Base-by-base conservation (phyloP, 2,113 vertebrate genomes). In the Callopanchax toddi region DNA sequence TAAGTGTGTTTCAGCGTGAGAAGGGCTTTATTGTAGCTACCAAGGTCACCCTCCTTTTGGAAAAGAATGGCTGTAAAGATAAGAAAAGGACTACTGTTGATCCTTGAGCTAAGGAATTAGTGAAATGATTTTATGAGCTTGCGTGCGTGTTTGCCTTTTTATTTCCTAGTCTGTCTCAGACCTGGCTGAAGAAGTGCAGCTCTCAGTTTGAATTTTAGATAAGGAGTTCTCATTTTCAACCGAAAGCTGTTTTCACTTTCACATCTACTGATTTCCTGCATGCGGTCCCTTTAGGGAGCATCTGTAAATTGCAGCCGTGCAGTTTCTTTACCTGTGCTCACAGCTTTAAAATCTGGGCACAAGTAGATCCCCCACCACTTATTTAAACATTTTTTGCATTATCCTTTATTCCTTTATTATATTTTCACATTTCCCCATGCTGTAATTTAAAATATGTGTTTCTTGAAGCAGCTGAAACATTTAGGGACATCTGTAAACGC, bases 101-200 rank as follows among this genome's bases (percentile, higher is more conserved):
- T 63, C 61, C 74, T 53, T 80, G 61, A 57, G 80, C 64, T 52
- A 73, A 68, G 15, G 45, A 65, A 45, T 55, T 72, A 45, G 26
- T 48, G n/a, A 40, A 42, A 45, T 46, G 3, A 2, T 39, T 57
- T 29, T 51, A 20, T 44, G n/a, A 3, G 17, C 45, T 20, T 43
- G 25, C 3, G 36, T 54, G 26, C 36, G 16, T 23, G 11, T 6
- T 42, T 39, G 8, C n/a, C n/a, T 44, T 9, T 52, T 42, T 67
- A 1, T 9, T 53, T 8, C 23, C 13, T 1, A 15, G 21, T 18
- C 23, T 29, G n/a, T 3, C 12, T 51, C n/a, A 1, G n/a, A 12
- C 11, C 40, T 12, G 17, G 11, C 4, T 57, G 37, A 40, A 40
- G 22, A 26, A 12, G 17, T 13, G 11, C 26, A 51, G 25, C 40